These are phyloP conservation scores for Callopanchax toddi DNA, from an alignment of 2,113 vertebrate genomes.

Conservation along the genomic window DNA sequence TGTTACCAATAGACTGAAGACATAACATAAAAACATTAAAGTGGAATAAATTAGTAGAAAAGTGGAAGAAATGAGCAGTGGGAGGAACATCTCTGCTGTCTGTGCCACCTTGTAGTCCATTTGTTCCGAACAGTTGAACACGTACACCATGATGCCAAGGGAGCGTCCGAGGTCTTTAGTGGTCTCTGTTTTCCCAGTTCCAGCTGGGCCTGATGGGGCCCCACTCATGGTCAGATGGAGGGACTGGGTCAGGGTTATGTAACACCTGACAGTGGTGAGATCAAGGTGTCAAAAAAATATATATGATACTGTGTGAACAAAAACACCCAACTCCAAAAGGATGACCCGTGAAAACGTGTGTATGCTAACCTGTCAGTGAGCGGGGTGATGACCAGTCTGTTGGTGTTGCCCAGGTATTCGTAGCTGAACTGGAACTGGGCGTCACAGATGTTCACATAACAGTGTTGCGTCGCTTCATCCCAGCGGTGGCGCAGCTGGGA, in stretches of 20 bases:
- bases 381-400: slow-evolving; percentile 84
- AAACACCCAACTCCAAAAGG: neutral
- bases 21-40: neutral
- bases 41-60: neutral
- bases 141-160: slow-evolving; percentile 82
- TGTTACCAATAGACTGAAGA: slow-evolving; percentile 77
- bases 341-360: neutral
- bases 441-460: slow-evolving; percentile 85
- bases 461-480: slow-evolving; percentile 80
- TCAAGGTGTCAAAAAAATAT: slow-evolving; percentile 1
- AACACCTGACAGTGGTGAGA: slow-evolving; percentile 68
- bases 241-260: slow-evolving; percentile 79
- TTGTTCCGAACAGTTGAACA: slow-evolving; percentile 86
- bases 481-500: slow-evolving; percentile 84
- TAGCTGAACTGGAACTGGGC: slow-evolving; percentile 87
- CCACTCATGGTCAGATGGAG: slow-evolving; percentile 77
- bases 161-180: slow-evolving; percentile 80
- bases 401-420: slow-evolving; percentile 85
- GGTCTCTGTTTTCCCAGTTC: slow-evolving; percentile 81
- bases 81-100: neutral
- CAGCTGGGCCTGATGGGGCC: slow-evolving; percentile 75
- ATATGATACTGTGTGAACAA: too few species aligned
- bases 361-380: slow-evolving; percentile 81
- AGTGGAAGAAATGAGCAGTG: neutral
- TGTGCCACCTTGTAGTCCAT: slow-evolving; percentile 82